Evolutionary conservation across 2,113 vertebrate species (phyloP).

Genomic region (Grammomys dolichurus): DNA sequence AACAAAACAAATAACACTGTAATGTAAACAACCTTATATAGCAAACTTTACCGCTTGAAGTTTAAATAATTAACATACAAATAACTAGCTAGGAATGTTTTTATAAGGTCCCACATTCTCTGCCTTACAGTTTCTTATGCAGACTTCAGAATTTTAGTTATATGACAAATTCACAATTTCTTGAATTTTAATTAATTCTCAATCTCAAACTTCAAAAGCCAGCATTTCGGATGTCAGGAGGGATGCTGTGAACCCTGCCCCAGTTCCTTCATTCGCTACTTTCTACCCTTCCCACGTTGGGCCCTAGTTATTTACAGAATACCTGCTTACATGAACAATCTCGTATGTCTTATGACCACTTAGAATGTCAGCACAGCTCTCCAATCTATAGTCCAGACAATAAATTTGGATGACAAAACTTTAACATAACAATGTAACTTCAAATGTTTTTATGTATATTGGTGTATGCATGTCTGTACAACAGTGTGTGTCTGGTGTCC

Average conservation of each 20-base stretch:
- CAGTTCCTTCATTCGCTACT: neutral
- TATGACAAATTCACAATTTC: conserved; percentile 19
- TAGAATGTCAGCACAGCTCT: neutral
- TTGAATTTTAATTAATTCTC: conserved; percentile 53
- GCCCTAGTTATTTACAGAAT: neutral
- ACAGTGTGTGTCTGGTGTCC: neutral
- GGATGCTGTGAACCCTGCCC: neutral
- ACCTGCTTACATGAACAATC: neutral
- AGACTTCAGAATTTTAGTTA: neutral
- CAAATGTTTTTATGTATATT: neutral
- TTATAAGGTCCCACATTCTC: neutral
- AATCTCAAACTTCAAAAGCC: conserved; percentile 32
- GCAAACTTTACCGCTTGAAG: conserved; percentile 1
- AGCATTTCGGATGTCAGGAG: neutral
- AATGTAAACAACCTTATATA: conserved; percentile 20
- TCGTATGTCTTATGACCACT: neutral
- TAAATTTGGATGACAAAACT: neutral
- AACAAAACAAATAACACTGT: neutral
- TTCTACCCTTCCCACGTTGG: neutral
- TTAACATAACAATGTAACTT: neutral
- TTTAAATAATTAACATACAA: conserved; percentile 46
- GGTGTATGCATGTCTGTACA: neutral
- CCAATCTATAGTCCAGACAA: neutral
- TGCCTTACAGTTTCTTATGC: neutral
- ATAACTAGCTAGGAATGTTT: conserved; percentile 30